Conservation (phyloP, 2,888 invertebrate genomes). For the Microchrysa polita region DNA sequence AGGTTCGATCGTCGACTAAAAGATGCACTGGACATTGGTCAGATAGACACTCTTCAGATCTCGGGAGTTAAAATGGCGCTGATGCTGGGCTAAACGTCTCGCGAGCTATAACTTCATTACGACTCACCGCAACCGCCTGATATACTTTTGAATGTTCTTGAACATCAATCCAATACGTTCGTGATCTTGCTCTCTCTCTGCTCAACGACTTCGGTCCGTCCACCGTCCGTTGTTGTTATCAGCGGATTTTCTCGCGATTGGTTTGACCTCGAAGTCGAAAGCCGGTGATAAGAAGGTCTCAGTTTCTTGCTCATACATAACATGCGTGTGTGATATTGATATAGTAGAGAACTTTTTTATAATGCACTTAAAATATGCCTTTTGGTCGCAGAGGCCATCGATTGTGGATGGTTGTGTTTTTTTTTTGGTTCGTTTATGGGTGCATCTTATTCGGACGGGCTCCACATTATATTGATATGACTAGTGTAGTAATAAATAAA, state of each 20-base stretch:
- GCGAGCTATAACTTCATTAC: no score
- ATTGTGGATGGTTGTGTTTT: no score
- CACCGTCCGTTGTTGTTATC: constrained; percentile 21
- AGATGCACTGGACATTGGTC: constrained; percentile 39
- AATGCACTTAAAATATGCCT: constrained; percentile 17
- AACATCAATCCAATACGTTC: neutral
- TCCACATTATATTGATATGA: neutral
- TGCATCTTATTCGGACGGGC: constrained; percentile 3
- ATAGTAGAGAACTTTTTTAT: neutral
- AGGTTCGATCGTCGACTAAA: constrained; percentile 32
- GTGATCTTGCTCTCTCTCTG: constrained; percentile 15
- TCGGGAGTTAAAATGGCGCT: no score
- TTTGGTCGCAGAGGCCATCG: neutral
- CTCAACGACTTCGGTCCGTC: neutral
- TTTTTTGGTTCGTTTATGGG: neutral
- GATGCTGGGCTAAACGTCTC: no score
- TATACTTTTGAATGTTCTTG: neutral
- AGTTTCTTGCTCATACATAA: neutral
- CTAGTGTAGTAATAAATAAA: no score
- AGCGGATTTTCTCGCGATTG: constrained; percentile 41
- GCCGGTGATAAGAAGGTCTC: constrained; percentile 35
- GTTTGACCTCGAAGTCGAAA: constrained; percentile 40
- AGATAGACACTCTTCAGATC: constrained; percentile 12
- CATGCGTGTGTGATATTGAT: neutral
- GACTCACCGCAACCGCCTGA: no score